A percentile compares a stretch with the other conserved stretches of the same genome.
These are phyloP conservation scores for Agapostemon virescens DNA, from an alignment of 2,888 invertebrate species.

Conservation along the genomic window DNA sequence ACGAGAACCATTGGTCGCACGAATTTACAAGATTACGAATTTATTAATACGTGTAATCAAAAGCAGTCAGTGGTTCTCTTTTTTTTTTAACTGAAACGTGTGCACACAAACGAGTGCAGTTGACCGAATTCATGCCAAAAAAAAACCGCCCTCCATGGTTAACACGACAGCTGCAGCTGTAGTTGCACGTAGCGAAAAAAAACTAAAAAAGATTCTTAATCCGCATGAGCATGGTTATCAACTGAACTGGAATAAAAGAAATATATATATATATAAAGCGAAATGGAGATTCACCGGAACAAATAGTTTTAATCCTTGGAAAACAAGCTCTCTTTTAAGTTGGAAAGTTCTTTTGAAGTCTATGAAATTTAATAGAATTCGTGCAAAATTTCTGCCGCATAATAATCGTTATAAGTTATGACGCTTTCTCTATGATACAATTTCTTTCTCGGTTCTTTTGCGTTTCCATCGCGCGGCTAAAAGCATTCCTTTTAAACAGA, in stretches of 20 bases:
- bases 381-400: neutral
- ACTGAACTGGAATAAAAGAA: neutral
- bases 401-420: neutral
- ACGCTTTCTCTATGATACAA: neutral
- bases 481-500: neutral
- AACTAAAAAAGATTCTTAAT: constrained; percentile 6
- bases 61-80: neutral
- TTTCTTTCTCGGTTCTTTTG: neutral
- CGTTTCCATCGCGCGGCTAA: neutral
- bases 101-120: neutral
- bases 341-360: neutral
- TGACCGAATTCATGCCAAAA: neutral
- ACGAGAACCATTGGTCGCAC: neutral
- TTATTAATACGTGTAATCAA: neutral
- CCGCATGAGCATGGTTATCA: constrained; percentile 3
- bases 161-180: constrained; percentile 5
- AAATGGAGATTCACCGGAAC: neutral
- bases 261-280: neutral
- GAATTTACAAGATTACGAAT: neutral
- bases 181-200: neutral
- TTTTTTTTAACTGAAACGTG: neutral
- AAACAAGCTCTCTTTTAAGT: neutral
- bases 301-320: neutral
- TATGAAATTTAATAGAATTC: neutral
- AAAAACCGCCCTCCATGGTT: neutral